Base-by-base conservation (phyloP, 2,888 invertebrate species). In the Galerucella calmariensis region DNA sequence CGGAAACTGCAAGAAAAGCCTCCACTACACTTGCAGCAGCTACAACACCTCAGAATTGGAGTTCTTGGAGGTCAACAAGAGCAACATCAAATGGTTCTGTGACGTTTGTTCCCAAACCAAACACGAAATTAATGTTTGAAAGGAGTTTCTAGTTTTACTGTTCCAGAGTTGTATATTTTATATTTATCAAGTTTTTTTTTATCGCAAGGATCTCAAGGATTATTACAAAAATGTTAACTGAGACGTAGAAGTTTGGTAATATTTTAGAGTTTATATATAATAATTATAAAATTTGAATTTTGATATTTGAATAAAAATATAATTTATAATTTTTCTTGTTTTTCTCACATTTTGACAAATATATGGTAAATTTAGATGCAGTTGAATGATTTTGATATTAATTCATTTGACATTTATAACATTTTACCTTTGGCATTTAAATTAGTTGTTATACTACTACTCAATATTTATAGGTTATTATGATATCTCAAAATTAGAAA, bases 71-170 rank as follows among this genome's bases (percentile, higher is more conserved):
- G 75, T 66, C 69, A 80, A 82, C 69, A 79, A 80, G 68, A 75
- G 77, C 67, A 82, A 82, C 70, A 78, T 82, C 16, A 82, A 82
- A 75, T 82, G 82, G 82, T 82, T 80, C 68, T 82, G 82, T 69
- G 82, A 81, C 73, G 80, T 79, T 4, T 82, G 82, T 69, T 79
- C 78, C 16, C 73, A 62, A 70, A 68, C 35, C 58, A 71, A 61
- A n/a, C 27, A 61, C 14, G 61, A 56, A 20, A 62, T 62, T 46
- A 62, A 61, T 14, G 61, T 35, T n/a, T 61, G n/a, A 61, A 12
- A 24, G 12, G 2, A 61, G n/a, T 35, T n/a, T 35, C 14, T 20
- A 20, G 56, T 56, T 56, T 3, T 56, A 8, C 3, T 20, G 56
- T 20, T 56, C 8, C 16, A 20, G 6, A 56, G 16, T 56, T 20